These are phyloP conservation scores for Idaea dimidiata DNA, from an alignment of 2,888 invertebrate genomes.

Conservation along the genomic window DNA sequence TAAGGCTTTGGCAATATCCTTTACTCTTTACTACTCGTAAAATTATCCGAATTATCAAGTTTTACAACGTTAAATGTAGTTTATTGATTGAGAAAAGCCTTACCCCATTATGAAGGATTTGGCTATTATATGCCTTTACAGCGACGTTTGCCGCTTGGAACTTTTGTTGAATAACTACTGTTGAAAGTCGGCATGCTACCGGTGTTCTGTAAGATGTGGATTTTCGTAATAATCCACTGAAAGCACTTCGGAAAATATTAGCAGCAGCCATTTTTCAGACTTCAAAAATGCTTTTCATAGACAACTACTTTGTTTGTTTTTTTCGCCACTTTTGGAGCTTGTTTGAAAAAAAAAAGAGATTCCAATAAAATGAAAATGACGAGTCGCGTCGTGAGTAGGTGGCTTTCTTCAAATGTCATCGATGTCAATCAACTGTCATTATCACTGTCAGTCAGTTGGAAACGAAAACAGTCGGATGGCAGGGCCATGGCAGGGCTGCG, in stretches of 20 bases:
- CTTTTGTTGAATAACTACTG: slow-evolving; percentile 66
- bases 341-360: too few relatives aligned
- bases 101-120: slow-evolving; percentile 61
- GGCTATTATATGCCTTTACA: slow-evolving; percentile 44
- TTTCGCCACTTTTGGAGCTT: too few relatives aligned
- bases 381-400: background rate
- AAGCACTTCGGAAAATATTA: slow-evolving; percentile 70
- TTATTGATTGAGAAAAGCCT: slow-evolving; percentile 47
- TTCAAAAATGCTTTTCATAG: slow-evolving; percentile 37
- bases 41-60: background rate
- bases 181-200: slow-evolving; percentile 68
- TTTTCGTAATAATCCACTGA: slow-evolving; percentile 71
- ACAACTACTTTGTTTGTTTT: slow-evolving; percentile 9
- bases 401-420: background rate
- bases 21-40: slow-evolving; percentile 1
- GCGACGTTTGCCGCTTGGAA: slow-evolving; percentile 52
- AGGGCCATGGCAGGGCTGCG: background rate
- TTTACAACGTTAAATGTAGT: slow-evolving; percentile 29
- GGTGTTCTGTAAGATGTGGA: slow-evolving; percentile 60
- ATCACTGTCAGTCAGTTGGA: slow-evolving; percentile 6
- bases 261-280: slow-evolving; percentile 74
- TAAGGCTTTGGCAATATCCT: background rate
- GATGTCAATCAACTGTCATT: slow-evolving; percentile 2
- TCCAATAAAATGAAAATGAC: too few relatives aligned
- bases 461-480: slow-evolving; percentile 42